Percentiles rank a stretch among this genome's conserved stretches.
These are phyloP conservation scores for Hippopotamyrus pictus DNA, from an alignment of 2,797 vertebrate genomes.

Conservation along the genomic window DNA sequence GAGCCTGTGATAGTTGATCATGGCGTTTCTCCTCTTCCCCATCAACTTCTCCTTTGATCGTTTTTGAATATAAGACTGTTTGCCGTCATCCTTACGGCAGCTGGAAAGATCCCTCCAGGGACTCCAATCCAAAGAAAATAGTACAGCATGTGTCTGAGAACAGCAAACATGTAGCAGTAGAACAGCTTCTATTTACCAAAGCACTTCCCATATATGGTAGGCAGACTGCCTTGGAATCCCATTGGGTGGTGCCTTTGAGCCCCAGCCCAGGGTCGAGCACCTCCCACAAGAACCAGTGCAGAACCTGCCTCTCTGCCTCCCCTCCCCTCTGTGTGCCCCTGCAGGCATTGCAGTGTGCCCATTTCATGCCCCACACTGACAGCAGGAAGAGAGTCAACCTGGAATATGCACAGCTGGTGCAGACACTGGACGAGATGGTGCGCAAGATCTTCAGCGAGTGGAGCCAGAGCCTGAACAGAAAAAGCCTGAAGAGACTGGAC, in stretches of 20 bases:
- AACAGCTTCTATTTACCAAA: background rate
- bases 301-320: background rate
- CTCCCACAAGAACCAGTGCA: background rate
- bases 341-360: constrained; percentile 61
- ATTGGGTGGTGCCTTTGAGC: background rate
- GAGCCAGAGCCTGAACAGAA: constrained; percentile 61
- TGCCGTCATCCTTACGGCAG: background rate
- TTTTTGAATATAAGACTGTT: background rate
- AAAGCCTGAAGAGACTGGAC: constrained; percentile 61
- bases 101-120: background rate
- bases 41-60: background rate
- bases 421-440: constrained; percentile 67
- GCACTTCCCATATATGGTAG: background rate
- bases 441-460: constrained; percentile 64
- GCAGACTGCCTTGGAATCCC: background rate
- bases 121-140: background rate
- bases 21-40: background rate
- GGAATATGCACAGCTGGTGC: constrained; percentile 53
- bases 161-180: background rate
- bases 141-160: background rate
- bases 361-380: constrained; percentile 60
- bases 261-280: background rate
- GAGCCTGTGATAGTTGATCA: background rate
- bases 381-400: constrained; percentile 51
- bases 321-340: background rate